Evolutionary conservation across 2,888 invertebrate species (phyloP), one percentile per base, ranked within the genome.

Genomic region (Platycheirus albimanus): DNA sequence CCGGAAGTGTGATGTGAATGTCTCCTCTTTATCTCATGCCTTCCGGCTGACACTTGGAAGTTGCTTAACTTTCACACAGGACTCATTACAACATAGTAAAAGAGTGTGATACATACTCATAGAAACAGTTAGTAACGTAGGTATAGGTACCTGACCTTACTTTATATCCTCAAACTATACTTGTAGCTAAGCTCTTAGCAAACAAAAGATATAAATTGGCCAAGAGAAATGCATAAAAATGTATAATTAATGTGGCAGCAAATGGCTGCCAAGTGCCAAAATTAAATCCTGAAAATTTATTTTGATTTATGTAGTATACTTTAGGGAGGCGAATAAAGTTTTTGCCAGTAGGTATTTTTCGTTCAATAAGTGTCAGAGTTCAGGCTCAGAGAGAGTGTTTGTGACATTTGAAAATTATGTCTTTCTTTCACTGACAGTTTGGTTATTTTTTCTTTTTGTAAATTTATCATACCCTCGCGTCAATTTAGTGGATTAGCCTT

Each of bases 1-100:
- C 51, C 43, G 71, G 61, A 71, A 75, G 75, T 69, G 61, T 69
- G 38, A 51, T 52, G 28, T 61, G 58, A 58, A 61, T 52, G 51
- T 33, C 51, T 58, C 28, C 51, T 33, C 38, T 75, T 75, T 51
- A 58, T 67, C 58, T 43, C 17, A 33, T 58, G 45, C 61, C 75
- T 67, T 67, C 51, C 43, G 51, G 69, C 76, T 47, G 61, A 19
- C 61, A 63, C 54, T 76, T 54, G 45, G 54, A 61, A 67, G 43
- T 56, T 56, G 11, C 30, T 38, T 28, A 41, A 51, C 75, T 24
- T 30, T 66, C 54, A 30, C 45, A 43, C 52, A 43, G 19, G 8
- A 43, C 24, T 24, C 3, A 4, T 24, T 24, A 24, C 3, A 6
- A 6, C 56, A 24, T 13, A 15, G 15, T 24, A 24, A 38, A 38